A percentile compares a stretch with the other conserved stretches of the same genome.
Conservation (phyloP, 1,140 invertebrate species). For the Polypedilum pembai region DNA sequence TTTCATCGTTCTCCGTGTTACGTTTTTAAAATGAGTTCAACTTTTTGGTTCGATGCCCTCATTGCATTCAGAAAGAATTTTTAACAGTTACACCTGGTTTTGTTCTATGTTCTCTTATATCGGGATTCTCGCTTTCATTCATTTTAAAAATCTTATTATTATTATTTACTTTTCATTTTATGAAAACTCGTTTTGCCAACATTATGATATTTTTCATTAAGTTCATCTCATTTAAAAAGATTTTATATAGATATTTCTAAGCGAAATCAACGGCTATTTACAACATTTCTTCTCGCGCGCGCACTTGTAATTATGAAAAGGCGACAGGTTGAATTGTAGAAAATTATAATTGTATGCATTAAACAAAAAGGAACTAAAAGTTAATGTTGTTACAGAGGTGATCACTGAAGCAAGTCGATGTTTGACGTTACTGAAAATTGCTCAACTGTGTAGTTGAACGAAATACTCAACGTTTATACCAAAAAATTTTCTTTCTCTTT, state of each 20-base stretch:
- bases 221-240: no score
- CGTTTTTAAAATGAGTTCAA: constrained; percentile 15
- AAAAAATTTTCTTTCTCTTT: not conserved
- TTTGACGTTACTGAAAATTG: not conserved
- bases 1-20: not conserved
- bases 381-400: not conserved
- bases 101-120: not conserved
- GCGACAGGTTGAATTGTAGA: not conserved
- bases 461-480: not conserved
- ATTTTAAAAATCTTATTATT: not conserved
- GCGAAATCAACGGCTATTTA: not conserved
- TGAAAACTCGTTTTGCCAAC: not conserved
- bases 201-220: no score
- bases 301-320: constrained; percentile 1
- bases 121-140: not conserved
- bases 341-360: not conserved
- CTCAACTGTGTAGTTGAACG: constrained; percentile 11
- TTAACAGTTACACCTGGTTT: constrained; percentile 9
- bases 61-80: not conserved
- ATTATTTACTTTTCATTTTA: not conserved
- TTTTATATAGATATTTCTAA: no score
- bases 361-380: not conserved
- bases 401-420: not conserved
- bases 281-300: not conserved
- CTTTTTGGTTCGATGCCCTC: constrained; percentile 9